Evolutionary conservation across 2,797 vertebrate species (phyloP).

Genomic region (Perodicticus potto): DNA sequence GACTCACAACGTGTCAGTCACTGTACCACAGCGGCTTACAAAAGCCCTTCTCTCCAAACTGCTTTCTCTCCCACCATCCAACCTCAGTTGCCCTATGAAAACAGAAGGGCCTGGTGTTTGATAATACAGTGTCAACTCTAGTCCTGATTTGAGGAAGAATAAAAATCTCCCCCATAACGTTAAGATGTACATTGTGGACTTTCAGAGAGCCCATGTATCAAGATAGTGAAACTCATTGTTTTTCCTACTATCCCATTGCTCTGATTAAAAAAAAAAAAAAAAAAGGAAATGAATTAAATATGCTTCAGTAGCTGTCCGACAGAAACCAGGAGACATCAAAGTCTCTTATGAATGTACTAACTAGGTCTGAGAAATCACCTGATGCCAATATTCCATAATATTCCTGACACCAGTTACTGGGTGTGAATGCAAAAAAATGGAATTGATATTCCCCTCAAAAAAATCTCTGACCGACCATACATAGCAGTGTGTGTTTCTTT

Average conservation of each 20-base stretch:
- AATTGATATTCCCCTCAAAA: constrained; percentile 81
- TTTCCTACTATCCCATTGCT: not conserved
- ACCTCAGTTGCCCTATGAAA: not conserved
- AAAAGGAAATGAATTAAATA: constrained; percentile 2
- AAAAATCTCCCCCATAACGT: not conserved
- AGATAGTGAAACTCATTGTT: not conserved
- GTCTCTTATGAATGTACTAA: not conserved
- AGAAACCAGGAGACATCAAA: not conserved
- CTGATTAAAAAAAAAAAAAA: not conserved
- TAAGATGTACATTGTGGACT: not conserved
- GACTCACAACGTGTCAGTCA: too few species aligned
- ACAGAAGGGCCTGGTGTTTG: not conserved
- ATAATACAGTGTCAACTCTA: not conserved
- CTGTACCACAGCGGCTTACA: not conserved
- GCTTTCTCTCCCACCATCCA: not conserved
- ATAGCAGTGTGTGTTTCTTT: constrained; percentile 77
- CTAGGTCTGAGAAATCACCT: not conserved
- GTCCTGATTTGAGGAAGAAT: too few species aligned
- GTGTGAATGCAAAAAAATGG: constrained; percentile 81
- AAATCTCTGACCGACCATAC: not conserved
- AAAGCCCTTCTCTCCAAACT: not conserved
- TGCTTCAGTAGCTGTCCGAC: not conserved
- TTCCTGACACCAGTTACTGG: constrained; percentile 71
- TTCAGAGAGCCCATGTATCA: not conserved
- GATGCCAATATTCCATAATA: not conserved